Evolutionary conservation across 92 coral and sea anemone species (phyloP), one percentile per base, ranked within the genome.

Genomic region (Phenganax subtilis): DNA sequence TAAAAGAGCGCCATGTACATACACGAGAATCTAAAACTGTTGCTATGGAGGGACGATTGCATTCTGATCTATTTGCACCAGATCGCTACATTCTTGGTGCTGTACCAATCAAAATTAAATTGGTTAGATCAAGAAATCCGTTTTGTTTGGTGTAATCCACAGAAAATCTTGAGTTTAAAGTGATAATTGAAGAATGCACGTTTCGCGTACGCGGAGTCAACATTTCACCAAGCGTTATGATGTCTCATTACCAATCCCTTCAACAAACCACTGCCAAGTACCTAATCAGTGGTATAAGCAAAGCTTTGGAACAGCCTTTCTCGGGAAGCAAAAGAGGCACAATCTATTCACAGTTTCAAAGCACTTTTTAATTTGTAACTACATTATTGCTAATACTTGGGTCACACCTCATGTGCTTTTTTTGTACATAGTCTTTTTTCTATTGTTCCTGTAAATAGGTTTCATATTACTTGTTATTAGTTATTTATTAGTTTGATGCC

Each of bases 91-190:
- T 81, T n/a, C 54, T 82, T 15, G 69, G 69, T 27, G 66, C 66
- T 3, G 88, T 89, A 4, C 84, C 88, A 64, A 51, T 87, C 37
- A 81, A 86, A 54, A 37, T 89, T 31, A 89, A 89, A 56, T 77
- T 89, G 30, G 85, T 85, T 47, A 78, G 92, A 72, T 65, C 90
- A 14, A 85, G 88, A 75, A 82, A 77, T n/a, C 84, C 73, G 31
- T 89, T 89, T 57, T 89, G 92, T 67, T 68, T 87, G 59, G 81
- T 87, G 9, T 89, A 88, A 15, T 84, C 87, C 27, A 85, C 59
- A 15, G 81, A 68, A 30, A n/a, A n/a, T n/a, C n/a, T n/a, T n/a
- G n/a, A n/a, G n/a, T 85, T 85, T 57, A 87, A 90, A 72, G 83
- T 90, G 3, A 84, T 85, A 31, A 66, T 87, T 56, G 89, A 85